Evolutionary conservation across 1,140 invertebrate genomes (phyloP).

Genomic region (Acromyrmex charruanus): DNA sequence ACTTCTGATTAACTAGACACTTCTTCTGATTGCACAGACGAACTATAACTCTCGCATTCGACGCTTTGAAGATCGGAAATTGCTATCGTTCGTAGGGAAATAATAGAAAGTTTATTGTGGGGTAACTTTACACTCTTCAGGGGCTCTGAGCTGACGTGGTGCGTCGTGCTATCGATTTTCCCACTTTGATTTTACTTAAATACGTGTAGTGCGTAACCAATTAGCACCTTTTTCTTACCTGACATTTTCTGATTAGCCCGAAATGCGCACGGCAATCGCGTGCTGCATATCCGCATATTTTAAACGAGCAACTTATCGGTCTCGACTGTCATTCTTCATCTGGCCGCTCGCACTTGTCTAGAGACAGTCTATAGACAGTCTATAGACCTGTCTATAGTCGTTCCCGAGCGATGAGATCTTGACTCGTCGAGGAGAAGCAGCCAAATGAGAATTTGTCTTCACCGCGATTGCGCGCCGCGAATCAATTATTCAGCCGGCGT

Average conservation of each 20-base stretch:
- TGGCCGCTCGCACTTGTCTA: neutral
- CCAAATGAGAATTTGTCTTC: conserved; percentile 43
- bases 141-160: neutral
- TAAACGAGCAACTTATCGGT: neutral
- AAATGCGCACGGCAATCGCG: neutral
- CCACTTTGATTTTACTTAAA: neutral
- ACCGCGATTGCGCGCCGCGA: conserved; percentile 55
- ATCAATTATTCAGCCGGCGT: conserved; percentile 62
- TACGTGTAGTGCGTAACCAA: neutral
- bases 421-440: neutral
- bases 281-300: conserved; percentile 22
- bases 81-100: conserved; percentile 8
- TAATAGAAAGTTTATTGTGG: conserved; percentile 13
- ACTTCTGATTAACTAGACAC: conserved; percentile 19
- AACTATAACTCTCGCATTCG: neutral
- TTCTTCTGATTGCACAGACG: neutral
- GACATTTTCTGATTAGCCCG: neutral
- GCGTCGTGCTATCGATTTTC: neutral
- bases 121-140: conserved; percentile 20
- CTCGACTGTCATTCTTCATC: conserved; percentile 3
- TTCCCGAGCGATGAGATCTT: conserved; percentile 21
- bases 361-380: conserved; percentile 62
- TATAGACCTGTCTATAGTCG: conserved; percentile 64
- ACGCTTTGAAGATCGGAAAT: neutral
- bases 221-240: neutral